Percentiles rank a stretch among this genome's conserved stretches.
Conservation (phyloP, 2,797 vertebrate species). For the Numenius phaeopus region DNA sequence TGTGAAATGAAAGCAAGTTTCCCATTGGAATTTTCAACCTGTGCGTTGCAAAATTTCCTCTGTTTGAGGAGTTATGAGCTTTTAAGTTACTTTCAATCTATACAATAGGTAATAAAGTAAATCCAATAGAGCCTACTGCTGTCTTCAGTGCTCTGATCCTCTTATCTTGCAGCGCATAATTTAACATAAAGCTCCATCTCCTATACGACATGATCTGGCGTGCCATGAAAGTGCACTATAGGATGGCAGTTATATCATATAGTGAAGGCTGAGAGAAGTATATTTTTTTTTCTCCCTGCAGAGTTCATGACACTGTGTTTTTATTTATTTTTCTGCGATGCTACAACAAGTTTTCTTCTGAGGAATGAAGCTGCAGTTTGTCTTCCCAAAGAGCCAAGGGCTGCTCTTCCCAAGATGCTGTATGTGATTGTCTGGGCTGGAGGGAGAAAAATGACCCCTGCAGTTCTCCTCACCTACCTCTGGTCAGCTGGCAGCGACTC, state of each 20-base stretch:
- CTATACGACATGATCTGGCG: neutral
- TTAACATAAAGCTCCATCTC: conserved; percentile 25
- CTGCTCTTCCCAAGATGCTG: neutral
- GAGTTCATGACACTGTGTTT: neutral
- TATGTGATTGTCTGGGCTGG: neutral
- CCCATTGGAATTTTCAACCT: neutral
- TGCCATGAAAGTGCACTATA: neutral
- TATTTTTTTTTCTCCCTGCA: neutral
- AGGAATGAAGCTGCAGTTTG: neutral
- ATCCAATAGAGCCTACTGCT: neutral
- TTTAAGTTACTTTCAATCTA: conserved; percentile 7
- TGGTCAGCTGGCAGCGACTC: neutral
- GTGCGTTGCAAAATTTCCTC: conserved; percentile 19
- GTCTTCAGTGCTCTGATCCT: neutral
- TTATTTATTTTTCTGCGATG: neutral
- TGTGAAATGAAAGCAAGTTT: neutral
- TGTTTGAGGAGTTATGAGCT: neutral
- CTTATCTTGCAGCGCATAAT: conserved; percentile 16
- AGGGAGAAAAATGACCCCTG: neutral
- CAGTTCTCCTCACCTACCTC: neutral
- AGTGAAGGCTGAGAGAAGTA: neutral
- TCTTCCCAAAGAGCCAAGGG: neutral
- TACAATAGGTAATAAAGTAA: conserved; percentile 37
- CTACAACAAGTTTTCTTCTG: neutral
- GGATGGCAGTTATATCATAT: neutral